Conservation (phyloP, 2,888 invertebrate species). For the Kryphioiulus occultus region DNA sequence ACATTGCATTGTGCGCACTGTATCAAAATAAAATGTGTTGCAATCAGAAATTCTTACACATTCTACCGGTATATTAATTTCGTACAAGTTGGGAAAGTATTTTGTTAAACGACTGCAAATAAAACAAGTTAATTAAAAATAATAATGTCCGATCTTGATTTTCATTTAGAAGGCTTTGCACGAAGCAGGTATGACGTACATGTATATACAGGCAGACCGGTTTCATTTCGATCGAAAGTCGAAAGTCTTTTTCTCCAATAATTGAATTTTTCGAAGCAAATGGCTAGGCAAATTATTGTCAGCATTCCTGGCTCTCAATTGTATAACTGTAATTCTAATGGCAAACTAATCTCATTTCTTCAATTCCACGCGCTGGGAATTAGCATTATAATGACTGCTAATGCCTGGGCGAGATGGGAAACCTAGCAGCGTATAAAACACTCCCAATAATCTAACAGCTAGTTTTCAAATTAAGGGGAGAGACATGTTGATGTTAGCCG, state of each 20-base stretch:
- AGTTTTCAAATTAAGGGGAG: not conserved
- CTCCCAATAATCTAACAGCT: not conserved
- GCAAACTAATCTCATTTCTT: conserved; percentile 25
- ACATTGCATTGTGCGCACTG: too few species aligned
- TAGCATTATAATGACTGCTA: not conserved
- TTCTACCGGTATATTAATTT: too few species aligned
- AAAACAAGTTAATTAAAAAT: too few species aligned
- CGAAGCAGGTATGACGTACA: too few species aligned
- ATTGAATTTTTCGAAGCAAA: not conserved
- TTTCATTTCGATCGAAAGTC: too few species aligned
- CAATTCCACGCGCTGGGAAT: not conserved
- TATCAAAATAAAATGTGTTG: too few species aligned
- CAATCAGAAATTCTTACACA: too few species aligned
- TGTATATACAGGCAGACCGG: too few species aligned
- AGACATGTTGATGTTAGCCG: not conserved
- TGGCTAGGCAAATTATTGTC: not conserved
- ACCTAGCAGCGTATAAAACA: not conserved
- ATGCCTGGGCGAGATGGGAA: not conserved
- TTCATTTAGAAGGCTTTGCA: too few species aligned
- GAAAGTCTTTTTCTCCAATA: not conserved
- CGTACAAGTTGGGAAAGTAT: too few species aligned
- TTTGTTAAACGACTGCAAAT: too few species aligned
- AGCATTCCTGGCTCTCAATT: not conserved
- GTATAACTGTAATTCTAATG: not conserved
- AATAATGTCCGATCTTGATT: too few species aligned